Base-by-base conservation (phyloP, 2,113 vertebrate species). In the Platysternon megacephalum region DNA sequence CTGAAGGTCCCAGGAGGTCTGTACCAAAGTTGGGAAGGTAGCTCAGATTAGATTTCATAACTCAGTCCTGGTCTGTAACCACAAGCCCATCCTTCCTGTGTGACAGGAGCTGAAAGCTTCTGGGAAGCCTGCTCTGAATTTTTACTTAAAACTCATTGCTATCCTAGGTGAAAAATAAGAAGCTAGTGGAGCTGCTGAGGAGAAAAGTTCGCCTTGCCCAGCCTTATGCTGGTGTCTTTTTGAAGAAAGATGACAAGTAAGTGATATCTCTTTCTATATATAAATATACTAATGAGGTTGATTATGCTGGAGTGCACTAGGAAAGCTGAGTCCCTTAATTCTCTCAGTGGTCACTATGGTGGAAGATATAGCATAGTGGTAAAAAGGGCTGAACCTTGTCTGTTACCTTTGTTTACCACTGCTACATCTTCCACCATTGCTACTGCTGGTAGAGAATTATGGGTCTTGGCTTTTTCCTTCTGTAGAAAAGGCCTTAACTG, bases 161-260 rank as follows among this genome's bases (percentile, higher is more conserved):
- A 51, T 94, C 49, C 46, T 93, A 99, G 99, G 99, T 99, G 8
- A 99, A 99, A 94, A 99, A 99, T 94, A 99, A 98, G 96, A 98
- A 97, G 29, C 86, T 99, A 96, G 98, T 99, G 97, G 99, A 99
- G 85, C 98, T 99, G 83, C 93, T 99, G 91, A 99, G 99, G 96
- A 98, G 99, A 90, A 99, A 99, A 90, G 99, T 99, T 12, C 98
- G 99, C 29, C 99, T 99, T 28, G 99, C 99, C 86, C 99, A 99
- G 97, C 99, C 99, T 0, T 99, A 99, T 5, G 99, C 99, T 8
- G 99, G 99, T 1, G 99, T 99, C 53, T 99, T 99, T 88, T 97
- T 99, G 85, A 99, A 99, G 97, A 99, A 96, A 95, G 99, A 99
- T 85, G 99, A 99, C 92, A 98, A 92, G 99, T 99, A 98, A 98